These are phyloP conservation scores for Engystomops pustulosus DNA, from an alignment of 2,113 vertebrate genomes.

Conservation along the genomic window DNA sequence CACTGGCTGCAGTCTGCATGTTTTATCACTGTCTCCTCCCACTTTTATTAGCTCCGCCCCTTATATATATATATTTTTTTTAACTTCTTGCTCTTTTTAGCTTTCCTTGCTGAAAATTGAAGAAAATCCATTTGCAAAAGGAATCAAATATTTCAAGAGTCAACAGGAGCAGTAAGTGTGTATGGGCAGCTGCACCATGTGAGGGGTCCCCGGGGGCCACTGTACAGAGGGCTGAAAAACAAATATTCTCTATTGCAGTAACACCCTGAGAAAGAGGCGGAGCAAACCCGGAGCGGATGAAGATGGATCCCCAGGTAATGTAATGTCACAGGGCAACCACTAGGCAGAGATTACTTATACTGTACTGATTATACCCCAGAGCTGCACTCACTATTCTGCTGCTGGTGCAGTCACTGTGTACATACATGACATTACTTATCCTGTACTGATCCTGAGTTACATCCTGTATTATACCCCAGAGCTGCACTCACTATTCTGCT, in stretches of 20 bases:
- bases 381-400: too few species aligned
- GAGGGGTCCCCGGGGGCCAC: too few species aligned
- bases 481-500: conserved; percentile 9
- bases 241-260: conserved; percentile 14
- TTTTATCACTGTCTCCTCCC: too few species aligned
- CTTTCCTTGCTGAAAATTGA: conserved; percentile 53
- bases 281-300: too few species aligned
- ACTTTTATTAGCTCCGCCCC: neutral
- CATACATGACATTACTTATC: too few species aligned
- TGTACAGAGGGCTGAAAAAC: neutral
- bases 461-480: conserved; percentile 4
- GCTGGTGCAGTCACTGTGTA: too few species aligned
- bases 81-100: neutral
- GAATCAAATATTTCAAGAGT: conserved; percentile 54
- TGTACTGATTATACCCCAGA: too few species aligned
- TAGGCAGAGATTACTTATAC: too few species aligned
- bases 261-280: neutral
- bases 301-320: conserved; percentile 2
- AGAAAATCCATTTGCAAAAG: conserved; percentile 58
- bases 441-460: neutral
- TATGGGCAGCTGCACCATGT: too few species aligned
- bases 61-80: neutral
- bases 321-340: neutral
- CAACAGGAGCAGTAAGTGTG: conserved; percentile 45
- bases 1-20: too few species aligned